These are phyloP conservation scores for Lasioglossum villosulum DNA, from an alignment of 2,888 invertebrate genomes.

Conservation along the genomic window DNA sequence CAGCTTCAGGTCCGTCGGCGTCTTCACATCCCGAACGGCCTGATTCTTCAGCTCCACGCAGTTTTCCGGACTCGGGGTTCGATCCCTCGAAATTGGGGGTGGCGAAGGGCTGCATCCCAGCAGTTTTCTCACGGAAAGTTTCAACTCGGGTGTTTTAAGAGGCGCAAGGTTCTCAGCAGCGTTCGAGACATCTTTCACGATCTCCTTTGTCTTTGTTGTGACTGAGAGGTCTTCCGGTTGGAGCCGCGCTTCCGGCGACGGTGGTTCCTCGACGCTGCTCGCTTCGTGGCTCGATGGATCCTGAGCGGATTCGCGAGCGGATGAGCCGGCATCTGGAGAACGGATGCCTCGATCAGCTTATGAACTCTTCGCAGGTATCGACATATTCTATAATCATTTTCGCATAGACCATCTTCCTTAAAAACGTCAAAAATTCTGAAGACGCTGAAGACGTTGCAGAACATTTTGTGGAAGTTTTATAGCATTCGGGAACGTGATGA, in stretches of 20 bases:
- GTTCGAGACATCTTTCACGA: conserved; percentile 47
- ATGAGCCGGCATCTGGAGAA: conserved; percentile 65
- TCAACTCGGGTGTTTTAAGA: conserved; percentile 78
- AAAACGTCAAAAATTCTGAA: background rate
- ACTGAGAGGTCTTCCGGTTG: conserved; percentile 81
- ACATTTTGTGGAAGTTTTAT: background rate
- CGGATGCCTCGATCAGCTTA: conserved; percentile 46
- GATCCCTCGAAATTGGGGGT: conserved; percentile 74
- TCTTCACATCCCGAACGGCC: conserved; percentile 42
- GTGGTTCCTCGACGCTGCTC: conserved; percentile 65
- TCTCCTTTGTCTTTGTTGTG: conserved; percentile 71
- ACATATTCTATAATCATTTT: background rate
- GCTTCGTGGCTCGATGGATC: conserved; percentile 57
- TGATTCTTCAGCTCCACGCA: conserved; percentile 61
- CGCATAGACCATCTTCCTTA: background rate
- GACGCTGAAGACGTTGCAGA: background rate
- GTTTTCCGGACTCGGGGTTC: conserved; percentile 69
- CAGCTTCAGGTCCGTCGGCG: conserved; percentile 59
- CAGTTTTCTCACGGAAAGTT: conserved; percentile 80
- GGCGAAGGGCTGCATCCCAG: conserved; percentile 81
- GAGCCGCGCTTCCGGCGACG: conserved; percentile 77
- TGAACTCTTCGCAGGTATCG: background rate
- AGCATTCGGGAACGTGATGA: background rate
- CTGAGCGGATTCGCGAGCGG: conserved; percentile 55
- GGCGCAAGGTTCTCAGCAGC: conserved; percentile 59